Percentiles rank a stretch among this genome's conserved stretches.
phyloP scores from a whole-genome alignment of 1,140 invertebrate genomes.

The Drosophila simulans region DNA sequence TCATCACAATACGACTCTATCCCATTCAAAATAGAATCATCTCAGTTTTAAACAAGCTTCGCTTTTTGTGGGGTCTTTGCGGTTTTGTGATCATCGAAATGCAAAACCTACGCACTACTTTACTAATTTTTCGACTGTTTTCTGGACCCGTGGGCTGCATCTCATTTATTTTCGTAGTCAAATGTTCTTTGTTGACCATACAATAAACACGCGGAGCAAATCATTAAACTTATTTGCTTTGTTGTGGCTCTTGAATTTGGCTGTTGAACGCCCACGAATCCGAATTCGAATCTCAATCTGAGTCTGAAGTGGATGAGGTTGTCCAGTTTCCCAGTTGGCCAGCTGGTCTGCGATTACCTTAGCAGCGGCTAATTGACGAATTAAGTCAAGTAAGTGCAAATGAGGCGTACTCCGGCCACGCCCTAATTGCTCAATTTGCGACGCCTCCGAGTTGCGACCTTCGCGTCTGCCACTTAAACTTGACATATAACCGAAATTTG shows the following conservation, averaged over 20 bases:
- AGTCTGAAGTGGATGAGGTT: slow-evolving; percentile 41
- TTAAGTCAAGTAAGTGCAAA: slow-evolving; percentile 65
- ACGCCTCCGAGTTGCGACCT: slow-evolving; percentile 51
- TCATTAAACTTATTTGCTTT: slow-evolving; percentile 63
- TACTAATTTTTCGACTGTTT: slow-evolving; percentile 37
- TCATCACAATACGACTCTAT: slow-evolving; percentile 6
- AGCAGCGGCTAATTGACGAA: slow-evolving; percentile 69
- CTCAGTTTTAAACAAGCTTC: slow-evolving; percentile 30
- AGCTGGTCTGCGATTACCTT: slow-evolving; percentile 47
- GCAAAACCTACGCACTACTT: slow-evolving; percentile 72
- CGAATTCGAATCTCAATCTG: slow-evolving; percentile 25
- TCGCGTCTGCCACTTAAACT: slow-evolving; percentile 67
- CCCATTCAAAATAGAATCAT: slow-evolving; percentile 22
- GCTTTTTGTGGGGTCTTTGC: slow-evolving; percentile 34
- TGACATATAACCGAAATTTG: slow-evolving; percentile 59
- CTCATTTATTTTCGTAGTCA: slow-evolving; percentile 78
- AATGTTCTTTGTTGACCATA: slow-evolving; percentile 73
- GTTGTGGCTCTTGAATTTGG: slow-evolving; percentile 60
- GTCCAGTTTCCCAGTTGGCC: slow-evolving; percentile 26
- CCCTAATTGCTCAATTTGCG: slow-evolving; percentile 74
- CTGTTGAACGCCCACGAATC: slow-evolving; percentile 43
- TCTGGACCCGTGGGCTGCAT: slow-evolving; percentile 59
- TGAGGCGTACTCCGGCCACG: slow-evolving; percentile 59
- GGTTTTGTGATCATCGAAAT: slow-evolving; percentile 63
- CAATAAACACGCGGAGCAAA: slow-evolving; percentile 21